Evolutionary conservation across 2,113 vertebrate genomes (phyloP).

Genomic region (Turdus rufiventris): DNA sequence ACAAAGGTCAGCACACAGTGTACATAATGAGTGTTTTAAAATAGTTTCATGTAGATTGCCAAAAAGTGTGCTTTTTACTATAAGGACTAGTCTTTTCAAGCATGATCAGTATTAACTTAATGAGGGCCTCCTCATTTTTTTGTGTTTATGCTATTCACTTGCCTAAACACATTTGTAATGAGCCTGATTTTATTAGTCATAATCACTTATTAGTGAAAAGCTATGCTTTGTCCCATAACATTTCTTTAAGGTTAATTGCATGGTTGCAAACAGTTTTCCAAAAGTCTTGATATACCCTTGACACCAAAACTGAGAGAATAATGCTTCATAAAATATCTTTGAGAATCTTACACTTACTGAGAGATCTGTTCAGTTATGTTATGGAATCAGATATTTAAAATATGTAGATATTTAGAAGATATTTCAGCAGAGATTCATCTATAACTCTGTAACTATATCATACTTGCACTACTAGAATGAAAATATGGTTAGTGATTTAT

Average conservation of each 20-base stretch:
- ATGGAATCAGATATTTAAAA: not conserved
- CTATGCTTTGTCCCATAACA: not conserved
- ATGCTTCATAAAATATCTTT: not conserved
- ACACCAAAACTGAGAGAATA: not conserved
- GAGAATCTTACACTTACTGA: not conserved
- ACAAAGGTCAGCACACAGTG: not conserved
- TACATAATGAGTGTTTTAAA: not conserved
- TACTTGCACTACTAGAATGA: not conserved
- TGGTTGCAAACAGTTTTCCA: not conserved
- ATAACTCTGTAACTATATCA: not conserved
- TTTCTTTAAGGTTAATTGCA: not conserved
- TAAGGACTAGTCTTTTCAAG: not conserved
- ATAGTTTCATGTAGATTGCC: not conserved
- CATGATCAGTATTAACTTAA: not conserved
- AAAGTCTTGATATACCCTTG: not conserved
- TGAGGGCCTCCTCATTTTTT: rapidly evolving
- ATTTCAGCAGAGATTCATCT: not conserved
- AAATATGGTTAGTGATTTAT: not conserved
- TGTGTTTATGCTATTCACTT: not conserved
- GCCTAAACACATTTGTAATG: not conserved
- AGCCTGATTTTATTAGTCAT: not conserved
- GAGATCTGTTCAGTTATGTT: not conserved
- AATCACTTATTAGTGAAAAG: not conserved
- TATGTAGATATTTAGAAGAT: not conserved
- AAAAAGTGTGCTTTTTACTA: not conserved